Evolutionary conservation across 2,888 invertebrate species (phyloP), one percentile per base, ranked within the genome.

Genomic region (Junonia oenone): DNA sequence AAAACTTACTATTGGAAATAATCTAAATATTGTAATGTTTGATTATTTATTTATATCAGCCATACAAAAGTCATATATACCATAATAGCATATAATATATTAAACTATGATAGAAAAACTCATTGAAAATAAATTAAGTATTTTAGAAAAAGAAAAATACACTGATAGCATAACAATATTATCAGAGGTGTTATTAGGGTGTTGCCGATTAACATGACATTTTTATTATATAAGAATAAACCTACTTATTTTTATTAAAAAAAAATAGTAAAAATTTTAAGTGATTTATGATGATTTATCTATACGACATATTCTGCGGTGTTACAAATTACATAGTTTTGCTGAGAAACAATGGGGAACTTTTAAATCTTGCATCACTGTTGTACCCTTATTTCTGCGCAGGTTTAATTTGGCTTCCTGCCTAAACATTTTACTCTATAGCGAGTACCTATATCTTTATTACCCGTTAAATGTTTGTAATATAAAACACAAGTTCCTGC

Each of bases 401-500:
- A 53, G 55, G 55, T 59, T 58, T 60, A 57, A 55, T 60, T 57
- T 57, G 60, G 60, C 60, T 55, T 48, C 55, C 52, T 47, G 69
- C 69, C 70, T 70, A 59, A 59, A 50, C 54, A 56, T 59, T 59
- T n/a, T 54, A 51, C 58, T 59, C 52, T 47, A 38, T 22, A 31
- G 45, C 58, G 27, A 37, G 29, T 37, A n/a, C n/a, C n/a, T n/a
- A 29, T 53, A 19, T 47, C 46, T 53, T 47, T 53, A 38, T 47
- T 47, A 35, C 26, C 33, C 40, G 45, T 22, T 14, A 22, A 53
- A 6, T 47, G 29, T 38, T 38, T 45, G 53, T 38, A n/a, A 45
- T 47, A 47, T 17, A 38, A 53, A 31, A 47, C 38, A 22, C 37
- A 38, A 35, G 14, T 38, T 31, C 27, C 6, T 5, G 14, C 35